Percentiles rank a stretch among this genome's conserved stretches.
These are phyloP conservation scores for Ataeniobius toweri DNA, from an alignment of 2,797 vertebrate genomes.

Conservation along the genomic window DNA sequence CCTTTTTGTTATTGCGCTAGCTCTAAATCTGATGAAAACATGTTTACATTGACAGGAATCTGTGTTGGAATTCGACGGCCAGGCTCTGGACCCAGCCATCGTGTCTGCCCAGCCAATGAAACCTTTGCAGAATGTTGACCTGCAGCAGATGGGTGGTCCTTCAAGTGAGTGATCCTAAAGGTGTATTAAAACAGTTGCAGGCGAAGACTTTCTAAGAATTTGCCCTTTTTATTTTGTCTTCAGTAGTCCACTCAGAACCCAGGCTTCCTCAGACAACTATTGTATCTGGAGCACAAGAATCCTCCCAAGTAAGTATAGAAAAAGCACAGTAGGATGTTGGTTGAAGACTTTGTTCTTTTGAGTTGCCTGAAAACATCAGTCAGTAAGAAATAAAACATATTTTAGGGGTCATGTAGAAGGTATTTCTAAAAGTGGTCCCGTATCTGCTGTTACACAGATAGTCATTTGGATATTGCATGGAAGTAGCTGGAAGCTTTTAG, in stretches of 20 bases:
- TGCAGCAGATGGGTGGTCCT: constrained; percentile 87
- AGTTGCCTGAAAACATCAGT: constrained; percentile 3
- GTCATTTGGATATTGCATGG: constrained; percentile 1
- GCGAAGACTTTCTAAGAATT: neutral
- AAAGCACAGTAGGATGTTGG: constrained; percentile 4
- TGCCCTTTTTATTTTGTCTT: constrained; percentile 35
- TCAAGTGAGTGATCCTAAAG: constrained; percentile 47
- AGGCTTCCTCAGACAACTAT: constrained; percentile 88
- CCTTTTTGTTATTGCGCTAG: neutral
- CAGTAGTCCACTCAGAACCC: constrained; percentile 87
- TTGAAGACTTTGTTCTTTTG: constrained; percentile 4
- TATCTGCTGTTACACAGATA: neutral
- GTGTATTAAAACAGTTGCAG: neutral
- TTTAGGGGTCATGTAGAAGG: neutral
- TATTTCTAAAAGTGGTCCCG: neutral
- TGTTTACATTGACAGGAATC: constrained; percentile 84
- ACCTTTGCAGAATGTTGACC: constrained; percentile 86
- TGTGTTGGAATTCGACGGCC: constrained; percentile 97
- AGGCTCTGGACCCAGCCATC: constrained; percentile 95
- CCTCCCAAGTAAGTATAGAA: constrained; percentile 85
- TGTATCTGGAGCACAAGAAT: constrained; percentile 89
- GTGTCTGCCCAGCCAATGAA: constrained; percentile 98
- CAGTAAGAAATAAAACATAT: neutral
- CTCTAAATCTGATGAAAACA: neutral
- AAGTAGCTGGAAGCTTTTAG: constrained; percentile 11